A percentile compares a stretch with the other conserved stretches of the same genome.
These are phyloP conservation scores for Pitta sordida DNA, from an alignment of 2,113 vertebrate genomes.

Conservation along the genomic window DNA sequence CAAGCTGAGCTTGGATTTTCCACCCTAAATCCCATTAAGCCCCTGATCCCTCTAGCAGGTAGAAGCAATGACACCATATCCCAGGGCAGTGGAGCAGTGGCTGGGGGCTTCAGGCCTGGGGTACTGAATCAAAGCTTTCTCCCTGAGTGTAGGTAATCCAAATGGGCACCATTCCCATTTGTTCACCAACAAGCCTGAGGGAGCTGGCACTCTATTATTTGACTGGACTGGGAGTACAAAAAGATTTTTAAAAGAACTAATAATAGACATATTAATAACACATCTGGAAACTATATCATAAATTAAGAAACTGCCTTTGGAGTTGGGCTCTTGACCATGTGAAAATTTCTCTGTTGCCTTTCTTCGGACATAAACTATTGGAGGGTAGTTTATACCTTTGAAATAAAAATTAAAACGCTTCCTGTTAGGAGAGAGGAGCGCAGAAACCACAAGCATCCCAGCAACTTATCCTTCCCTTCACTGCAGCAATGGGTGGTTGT, in stretches of 20 bases:
- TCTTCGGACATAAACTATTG: background rate
- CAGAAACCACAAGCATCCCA: background rate
- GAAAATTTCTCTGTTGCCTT: background rate
- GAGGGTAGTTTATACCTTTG: background rate
- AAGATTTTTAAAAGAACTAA: background rate
- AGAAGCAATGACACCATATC: background rate
- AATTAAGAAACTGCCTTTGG: slow-evolving; percentile 15
- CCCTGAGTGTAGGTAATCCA: slow-evolving; percentile 1
- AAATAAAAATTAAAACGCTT: slow-evolving; percentile 23
- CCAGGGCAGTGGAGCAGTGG: background rate
- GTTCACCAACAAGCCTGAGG: background rate
- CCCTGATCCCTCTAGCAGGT: background rate
- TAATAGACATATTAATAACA: slow-evolving; percentile 27
- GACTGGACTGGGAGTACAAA: background rate
- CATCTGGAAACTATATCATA: background rate
- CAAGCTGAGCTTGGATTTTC: slow-evolving; percentile 47
- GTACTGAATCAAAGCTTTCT: slow-evolving; percentile 12
- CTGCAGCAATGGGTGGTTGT: background rate
- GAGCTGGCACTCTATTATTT: background rate
- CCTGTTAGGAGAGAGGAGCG: background rate
- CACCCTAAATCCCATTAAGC: slow-evolving; percentile 40
- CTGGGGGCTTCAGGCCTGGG: background rate
- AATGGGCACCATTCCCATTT: slow-evolving; percentile 26
- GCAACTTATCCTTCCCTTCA: background rate
- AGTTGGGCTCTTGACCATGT: background rate